Conservation (phyloP, 2,888 invertebrate genomes). For the Chymomyza fuscimana region DNA sequence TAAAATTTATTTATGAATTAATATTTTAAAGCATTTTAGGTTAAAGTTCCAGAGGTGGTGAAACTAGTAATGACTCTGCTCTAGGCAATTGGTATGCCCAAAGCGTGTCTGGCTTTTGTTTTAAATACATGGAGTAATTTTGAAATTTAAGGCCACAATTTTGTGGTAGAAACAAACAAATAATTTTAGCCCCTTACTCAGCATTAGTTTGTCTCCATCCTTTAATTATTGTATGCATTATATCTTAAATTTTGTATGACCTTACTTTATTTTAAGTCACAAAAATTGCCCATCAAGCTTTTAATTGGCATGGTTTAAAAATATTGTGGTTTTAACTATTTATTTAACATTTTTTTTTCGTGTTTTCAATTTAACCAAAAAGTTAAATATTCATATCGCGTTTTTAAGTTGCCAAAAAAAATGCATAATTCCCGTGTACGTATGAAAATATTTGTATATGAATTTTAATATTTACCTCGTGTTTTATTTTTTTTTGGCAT, state of each 20-base stretch:
- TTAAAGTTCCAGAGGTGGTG: too few species aligned
- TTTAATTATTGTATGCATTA: neutral
- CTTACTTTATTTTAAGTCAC: neutral
- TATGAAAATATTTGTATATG: slow-evolving; percentile 51
- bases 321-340: slow-evolving; percentile 21
- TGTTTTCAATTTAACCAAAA: slow-evolving; percentile 12
- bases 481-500: slow-evolving; percentile 44
- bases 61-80: too few species aligned
- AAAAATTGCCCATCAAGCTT: neutral
- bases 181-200: too few species aligned
- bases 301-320: slow-evolving; percentile 18
- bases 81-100: too few species aligned
- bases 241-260: neutral
- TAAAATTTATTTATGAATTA: too few species aligned
- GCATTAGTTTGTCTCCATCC: too few species aligned
- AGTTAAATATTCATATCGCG: slow-evolving; percentile 51
- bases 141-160: too few species aligned
- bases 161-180: too few species aligned
- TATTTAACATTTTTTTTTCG: slow-evolving; percentile 16
- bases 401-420: slow-evolving; percentile 57
- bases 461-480: slow-evolving; percentile 58
- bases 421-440: slow-evolving; percentile 49
- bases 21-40: too few species aligned
- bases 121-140: too few species aligned
- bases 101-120: too few species aligned